Conservation (phyloP, 2,888 invertebrate genomes). For the Pyrocoelia pectoralis region DNA sequence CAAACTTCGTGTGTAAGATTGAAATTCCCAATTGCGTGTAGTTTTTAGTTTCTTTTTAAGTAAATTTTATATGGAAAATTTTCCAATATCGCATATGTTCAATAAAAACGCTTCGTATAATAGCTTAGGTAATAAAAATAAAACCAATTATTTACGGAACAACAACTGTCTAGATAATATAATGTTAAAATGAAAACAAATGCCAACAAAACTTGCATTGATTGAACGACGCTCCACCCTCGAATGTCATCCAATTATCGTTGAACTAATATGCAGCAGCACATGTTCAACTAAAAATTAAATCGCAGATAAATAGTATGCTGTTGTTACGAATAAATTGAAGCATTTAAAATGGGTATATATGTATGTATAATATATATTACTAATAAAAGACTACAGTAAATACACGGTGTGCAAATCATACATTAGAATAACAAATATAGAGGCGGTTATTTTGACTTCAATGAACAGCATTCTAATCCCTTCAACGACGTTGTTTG, state of each 20-base stretch:
- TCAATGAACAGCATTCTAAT: too few relatives aligned
- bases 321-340: neutral
- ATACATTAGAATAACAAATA: too few relatives aligned
- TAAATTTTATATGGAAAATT: neutral
- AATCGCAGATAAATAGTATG: neutral
- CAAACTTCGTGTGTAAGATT: neutral
- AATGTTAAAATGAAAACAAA: conserved; percentile 9
- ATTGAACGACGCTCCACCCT: neutral
- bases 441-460: too few relatives aligned
- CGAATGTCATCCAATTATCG: conserved; percentile 2
- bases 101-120: neutral
- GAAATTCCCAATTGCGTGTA: neutral
- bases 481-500: too few relatives aligned
- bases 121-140: conserved; percentile 3
- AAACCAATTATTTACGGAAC: conserved; percentile 4
- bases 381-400: too few relatives aligned
- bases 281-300: neutral
- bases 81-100: neutral
- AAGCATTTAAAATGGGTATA: neutral
- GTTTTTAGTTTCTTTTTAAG: neutral
- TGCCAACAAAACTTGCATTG: conserved; percentile 5
- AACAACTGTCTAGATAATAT: conserved; percentile 8
- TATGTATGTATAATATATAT: too few relatives aligned
- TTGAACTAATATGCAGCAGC: neutral
- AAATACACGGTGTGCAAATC: too few relatives aligned